phyloP scores from a whole-genome alignment of 2,113 vertebrate species.

The Amblyornis subalaris region DNA sequence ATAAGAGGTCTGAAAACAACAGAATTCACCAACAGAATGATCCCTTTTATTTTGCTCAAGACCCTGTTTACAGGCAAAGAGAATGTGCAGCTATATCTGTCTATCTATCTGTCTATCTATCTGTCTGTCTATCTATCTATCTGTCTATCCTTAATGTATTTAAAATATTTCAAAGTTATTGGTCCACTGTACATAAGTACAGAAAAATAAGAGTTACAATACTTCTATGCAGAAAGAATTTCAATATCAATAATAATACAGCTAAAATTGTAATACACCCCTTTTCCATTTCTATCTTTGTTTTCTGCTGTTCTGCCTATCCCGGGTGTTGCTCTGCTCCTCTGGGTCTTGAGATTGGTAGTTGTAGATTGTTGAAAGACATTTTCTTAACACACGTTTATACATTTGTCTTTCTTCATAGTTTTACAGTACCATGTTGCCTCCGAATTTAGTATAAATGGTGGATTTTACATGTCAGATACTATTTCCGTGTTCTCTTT shows the following conservation, averaged over 20 bases:
- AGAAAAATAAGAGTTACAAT: not conserved
- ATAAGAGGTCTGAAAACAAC: not conserved
- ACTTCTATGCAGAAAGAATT: not conserved
- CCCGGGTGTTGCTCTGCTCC: not conserved
- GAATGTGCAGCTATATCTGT: not conserved
- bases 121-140: not conserved
- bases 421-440: not conserved
- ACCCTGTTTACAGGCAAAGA: accelerated
- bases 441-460: not conserved
- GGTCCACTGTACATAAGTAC: not conserved
- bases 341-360: not conserved
- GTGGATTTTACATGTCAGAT: not conserved
- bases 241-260: not conserved
- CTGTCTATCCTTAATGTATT: not conserved
- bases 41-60: not conserved
- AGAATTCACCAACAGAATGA: not conserved
- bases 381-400: not conserved
- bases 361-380: not conserved
- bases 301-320: not conserved
- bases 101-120: not conserved
- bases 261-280: not conserved
- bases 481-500: not conserved
- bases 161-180: not conserved
- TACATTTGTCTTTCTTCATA: not conserved
- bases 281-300: not conserved